Evolutionary conservation across 2,113 vertebrate species (phyloP).

Genomic region (Oreochromis tanganicae): DNA sequence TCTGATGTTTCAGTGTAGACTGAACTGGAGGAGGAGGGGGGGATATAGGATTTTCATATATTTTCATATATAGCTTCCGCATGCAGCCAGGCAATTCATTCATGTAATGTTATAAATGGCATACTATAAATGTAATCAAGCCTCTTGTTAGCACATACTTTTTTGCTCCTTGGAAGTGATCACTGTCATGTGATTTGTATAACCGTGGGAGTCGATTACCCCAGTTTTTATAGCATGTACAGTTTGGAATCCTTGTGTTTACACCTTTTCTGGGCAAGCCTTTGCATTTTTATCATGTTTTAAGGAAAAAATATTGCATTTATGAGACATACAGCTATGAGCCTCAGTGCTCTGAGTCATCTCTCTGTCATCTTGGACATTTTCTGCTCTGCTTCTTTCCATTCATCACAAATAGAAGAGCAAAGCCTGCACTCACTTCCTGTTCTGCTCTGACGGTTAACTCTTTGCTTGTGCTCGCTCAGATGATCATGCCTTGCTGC

Average conservation of each 20-base stretch:
- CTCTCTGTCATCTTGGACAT: background rate
- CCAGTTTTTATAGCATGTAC: background rate
- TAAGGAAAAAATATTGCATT: background rate
- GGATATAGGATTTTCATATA: background rate
- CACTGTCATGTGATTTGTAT: background rate
- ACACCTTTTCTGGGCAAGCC: background rate
- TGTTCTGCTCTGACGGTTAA: constrained; percentile 28
- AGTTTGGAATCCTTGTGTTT: background rate
- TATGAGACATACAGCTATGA: background rate
- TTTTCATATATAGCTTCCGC: background rate
- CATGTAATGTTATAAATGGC: background rate
- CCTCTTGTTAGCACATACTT: background rate
- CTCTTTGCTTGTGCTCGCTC: constrained; percentile 28
- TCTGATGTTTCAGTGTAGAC: background rate
- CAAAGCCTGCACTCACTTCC: constrained; percentile 38
- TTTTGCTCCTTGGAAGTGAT: background rate
- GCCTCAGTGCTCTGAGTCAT: constrained; percentile 30
- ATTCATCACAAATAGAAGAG: constrained; percentile 36
- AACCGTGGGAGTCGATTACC: background rate
- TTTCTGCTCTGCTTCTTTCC: background rate
- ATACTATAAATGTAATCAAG: background rate
- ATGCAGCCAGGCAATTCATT: background rate
- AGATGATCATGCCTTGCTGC: constrained; percentile 42
- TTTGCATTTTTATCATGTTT: background rate
- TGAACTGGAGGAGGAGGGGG: background rate